Evolutionary conservation across 2,888 invertebrate species (phyloP).

Genomic region (Chelonus formosanus): DNA sequence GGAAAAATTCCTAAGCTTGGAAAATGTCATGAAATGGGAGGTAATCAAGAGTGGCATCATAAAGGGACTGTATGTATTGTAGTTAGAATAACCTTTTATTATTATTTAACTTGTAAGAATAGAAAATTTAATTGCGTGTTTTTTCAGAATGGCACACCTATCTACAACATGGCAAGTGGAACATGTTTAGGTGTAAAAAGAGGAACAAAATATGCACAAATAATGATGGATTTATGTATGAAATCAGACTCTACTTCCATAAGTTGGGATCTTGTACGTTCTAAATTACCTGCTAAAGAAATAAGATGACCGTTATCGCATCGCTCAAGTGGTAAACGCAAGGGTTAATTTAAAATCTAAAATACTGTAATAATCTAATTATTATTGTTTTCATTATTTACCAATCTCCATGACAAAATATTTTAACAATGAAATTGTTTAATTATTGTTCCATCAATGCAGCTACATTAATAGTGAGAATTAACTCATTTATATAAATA

Average conservation of each 20-base stretch:
- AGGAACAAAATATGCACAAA: conserved; percentile 64
- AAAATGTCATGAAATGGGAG: conserved; percentile 93
- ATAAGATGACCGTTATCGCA: conserved; percentile 47
- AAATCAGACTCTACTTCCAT: conserved; percentile 64
- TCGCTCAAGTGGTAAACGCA: too few species aligned
- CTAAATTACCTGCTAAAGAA: conserved; percentile 49
- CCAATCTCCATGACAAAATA: too few species aligned
- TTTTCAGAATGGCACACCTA: conserved; percentile 75
- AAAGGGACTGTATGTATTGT: conserved; percentile 71
- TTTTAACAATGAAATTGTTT: too few species aligned
- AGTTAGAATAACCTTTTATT: neutral
- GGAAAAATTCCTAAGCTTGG: conserved; percentile 76
- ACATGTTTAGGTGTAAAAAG: conserved; percentile 76
- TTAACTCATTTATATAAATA: too few species aligned
- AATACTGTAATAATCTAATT: too few species aligned
- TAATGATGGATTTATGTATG: conserved; percentile 73
- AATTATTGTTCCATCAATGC: too few species aligned
- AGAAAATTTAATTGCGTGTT: neutral
- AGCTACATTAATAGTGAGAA: too few species aligned
- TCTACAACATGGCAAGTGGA: conserved; percentile 88
- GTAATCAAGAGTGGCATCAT: conserved; percentile 92
- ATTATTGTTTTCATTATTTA: too few species aligned
- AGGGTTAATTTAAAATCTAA: too few species aligned
- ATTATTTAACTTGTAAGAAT: neutral
- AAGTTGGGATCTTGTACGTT: conserved; percentile 68